These are phyloP conservation scores for Chalcis sispes DNA, from an alignment of 2,888 invertebrate species.

Conservation along the genomic window DNA sequence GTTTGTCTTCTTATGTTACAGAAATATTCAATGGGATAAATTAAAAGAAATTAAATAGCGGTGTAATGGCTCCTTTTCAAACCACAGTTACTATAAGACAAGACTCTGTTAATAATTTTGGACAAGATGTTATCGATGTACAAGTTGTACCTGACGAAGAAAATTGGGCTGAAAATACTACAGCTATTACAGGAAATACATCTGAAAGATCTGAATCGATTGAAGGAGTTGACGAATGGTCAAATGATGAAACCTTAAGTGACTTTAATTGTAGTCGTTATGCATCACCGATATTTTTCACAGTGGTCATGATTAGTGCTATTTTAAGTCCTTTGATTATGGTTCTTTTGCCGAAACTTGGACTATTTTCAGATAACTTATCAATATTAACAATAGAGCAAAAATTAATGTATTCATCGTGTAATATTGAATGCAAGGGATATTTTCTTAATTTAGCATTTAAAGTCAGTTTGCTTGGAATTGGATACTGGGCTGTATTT, in stretches of 20 bases:
- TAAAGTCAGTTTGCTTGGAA: conserved; percentile 90
- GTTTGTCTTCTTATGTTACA: no score
- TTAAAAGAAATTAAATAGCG: no score
- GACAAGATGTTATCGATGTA: conserved; percentile 95
- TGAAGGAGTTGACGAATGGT: conserved; percentile 92
- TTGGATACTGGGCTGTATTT: conserved; percentile 96
- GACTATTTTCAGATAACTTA: conserved; percentile 85
- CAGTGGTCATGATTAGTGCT: conserved; percentile 87
- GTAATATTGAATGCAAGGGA: conserved; percentile 96
- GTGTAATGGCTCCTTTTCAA: conserved; percentile 89
- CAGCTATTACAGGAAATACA: conserved; percentile 97
- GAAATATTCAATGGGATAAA: no score
- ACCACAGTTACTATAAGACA: conserved; percentile 85
- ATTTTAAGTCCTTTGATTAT: conserved; percentile 95
- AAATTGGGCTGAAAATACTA: conserved; percentile 99
- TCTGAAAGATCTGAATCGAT: conserved; percentile 96
- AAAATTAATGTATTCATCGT: conserved; percentile 85
- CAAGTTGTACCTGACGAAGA: conserved; percentile 97
- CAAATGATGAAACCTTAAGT: conserved; percentile 84
- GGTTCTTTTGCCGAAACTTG: conserved; percentile 95
- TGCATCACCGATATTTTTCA: conserved; percentile 85
- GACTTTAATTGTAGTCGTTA: conserved; percentile 89
- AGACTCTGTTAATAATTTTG: conserved; percentile 85
- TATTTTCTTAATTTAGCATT: conserved; percentile 93
- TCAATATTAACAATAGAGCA: conserved; percentile 83